Base-by-base conservation (phyloP, 2,113 vertebrate species). In the Dendrocopos noguchii region DNA sequence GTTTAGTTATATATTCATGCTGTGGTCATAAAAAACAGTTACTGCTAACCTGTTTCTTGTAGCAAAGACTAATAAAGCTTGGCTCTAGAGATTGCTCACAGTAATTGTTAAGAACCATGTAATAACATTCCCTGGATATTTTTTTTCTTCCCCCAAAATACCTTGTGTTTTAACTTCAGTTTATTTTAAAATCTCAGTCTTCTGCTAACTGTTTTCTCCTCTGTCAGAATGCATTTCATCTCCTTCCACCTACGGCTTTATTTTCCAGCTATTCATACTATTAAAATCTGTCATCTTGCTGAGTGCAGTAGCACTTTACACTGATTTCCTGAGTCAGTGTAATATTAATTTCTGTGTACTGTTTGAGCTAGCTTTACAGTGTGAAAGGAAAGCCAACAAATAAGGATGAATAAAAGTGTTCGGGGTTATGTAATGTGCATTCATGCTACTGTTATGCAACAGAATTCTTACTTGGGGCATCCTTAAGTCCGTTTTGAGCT, bases 21-120 rank as follows among this genome's bases (percentile, higher is more conserved):
- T 89, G 64, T 79, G 83, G 78, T 91, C 89, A 71, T 93, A 87
- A 90, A 97, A 39, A 96, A 90, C 84, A 92, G 85, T 95, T 95
- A 28, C 64, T 93, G 71, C 87, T 95, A 91, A 83, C 76, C 76
- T 88, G 6, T 88, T 95, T 97, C 84, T 95, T 92, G 92, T 87
- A 83, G 84, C 82, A 95, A 95, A 96, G 80, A 84, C 50, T 80
- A 31, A 70, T 94, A 95, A 89, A 93, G 42, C 22, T 63, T 95
- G 91, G 65, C 88, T 85, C 27, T 64, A 75, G 72, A 34, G 52
- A 53, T 82, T 73, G 47, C 65, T 85, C 22, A 33, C 42, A 76
- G 71, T 77, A 93, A 87, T 95, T 91, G 80, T 88, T 87, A 83
- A 87, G 61, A 94, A 90, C 71, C 74, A 61, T 46, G 55, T 93